These are phyloP conservation scores for Rissa tridactyla DNA, from an alignment of 2,113 vertebrate genomes.

Conservation along the genomic window DNA sequence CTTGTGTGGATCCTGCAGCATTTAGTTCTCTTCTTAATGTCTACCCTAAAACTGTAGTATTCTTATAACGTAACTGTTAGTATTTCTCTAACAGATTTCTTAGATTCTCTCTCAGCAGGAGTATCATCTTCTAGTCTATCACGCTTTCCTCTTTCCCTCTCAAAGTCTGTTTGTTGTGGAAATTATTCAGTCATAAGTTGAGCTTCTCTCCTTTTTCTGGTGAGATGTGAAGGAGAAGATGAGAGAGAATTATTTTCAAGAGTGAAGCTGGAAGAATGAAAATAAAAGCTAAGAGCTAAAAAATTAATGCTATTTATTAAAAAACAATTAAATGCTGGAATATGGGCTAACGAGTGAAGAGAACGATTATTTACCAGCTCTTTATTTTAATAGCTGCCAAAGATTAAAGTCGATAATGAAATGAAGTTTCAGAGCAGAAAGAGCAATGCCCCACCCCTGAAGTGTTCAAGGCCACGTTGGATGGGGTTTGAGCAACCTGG, in stretches of 20 bases:
- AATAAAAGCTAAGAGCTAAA: neutral
- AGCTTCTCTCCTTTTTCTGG: neutral
- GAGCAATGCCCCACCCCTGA: neutral
- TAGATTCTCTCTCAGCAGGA: neutral
- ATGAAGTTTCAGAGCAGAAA: neutral
- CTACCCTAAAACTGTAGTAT: neutral
- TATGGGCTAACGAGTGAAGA: neutral
- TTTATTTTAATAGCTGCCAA: neutral
- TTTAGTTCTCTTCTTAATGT: neutral
- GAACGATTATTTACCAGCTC: neutral
- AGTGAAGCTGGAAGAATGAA: neutral
- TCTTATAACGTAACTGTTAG: neutral
- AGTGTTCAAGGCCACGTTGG: neutral
- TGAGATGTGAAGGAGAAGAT: neutral
- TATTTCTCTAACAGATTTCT: neutral
- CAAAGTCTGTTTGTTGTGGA: neutral
- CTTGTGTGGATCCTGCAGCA: neutral
- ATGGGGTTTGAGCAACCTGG: neutral
- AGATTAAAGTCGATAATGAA: neutral
- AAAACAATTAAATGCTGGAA: neutral
- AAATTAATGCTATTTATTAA: neutral
- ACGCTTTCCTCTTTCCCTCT: neutral
- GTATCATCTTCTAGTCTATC: neutral
- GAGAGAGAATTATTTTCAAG: constrained; percentile 23
- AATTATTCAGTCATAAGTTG: neutral